These are phyloP conservation scores for Trachelus tabidus DNA, from an alignment of 2,888 invertebrate genomes.

Conservation along the genomic window DNA sequence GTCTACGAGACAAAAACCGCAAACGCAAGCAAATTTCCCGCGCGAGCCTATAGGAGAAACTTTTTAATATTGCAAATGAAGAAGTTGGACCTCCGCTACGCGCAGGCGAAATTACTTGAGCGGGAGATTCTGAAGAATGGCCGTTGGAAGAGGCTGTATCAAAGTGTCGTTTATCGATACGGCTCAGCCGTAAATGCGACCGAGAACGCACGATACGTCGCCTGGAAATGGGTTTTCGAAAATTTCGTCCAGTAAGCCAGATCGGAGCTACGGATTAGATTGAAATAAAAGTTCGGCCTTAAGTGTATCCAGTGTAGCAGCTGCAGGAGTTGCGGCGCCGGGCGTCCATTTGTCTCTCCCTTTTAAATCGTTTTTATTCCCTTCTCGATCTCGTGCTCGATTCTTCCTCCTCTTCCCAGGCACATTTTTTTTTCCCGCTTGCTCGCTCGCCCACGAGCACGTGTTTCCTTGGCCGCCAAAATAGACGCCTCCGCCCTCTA, in stretches of 20 bases:
- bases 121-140: neutral
- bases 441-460: too few species aligned
- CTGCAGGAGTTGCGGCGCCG: too few species aligned
- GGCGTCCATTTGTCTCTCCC: too few species aligned
- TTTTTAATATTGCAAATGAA: conserved; percentile 39
- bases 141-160: conserved; percentile 24
- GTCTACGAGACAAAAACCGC: conserved; percentile 9
- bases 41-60: conserved; percentile 16
- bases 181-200: conserved; percentile 20
- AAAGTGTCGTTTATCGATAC: conserved; percentile 35
- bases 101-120: too few species aligned
- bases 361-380: too few species aligned
- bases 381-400: too few species aligned
- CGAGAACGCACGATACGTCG: neutral
- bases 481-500: too few species aligned
- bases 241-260: conserved; percentile 32
- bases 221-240: conserved; percentile 14
- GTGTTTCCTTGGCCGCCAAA: too few species aligned
- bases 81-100: conserved; percentile 16
- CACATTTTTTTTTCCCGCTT: too few species aligned
- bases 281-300: conserved; percentile 4
- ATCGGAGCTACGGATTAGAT: conserved; percentile 32
- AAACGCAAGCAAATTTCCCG: conserved; percentile 20
- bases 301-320: too few species aligned
- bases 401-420: too few species aligned